A percentile compares a stretch with the other conserved stretches of the same genome.
Evolutionary conservation across 1,140 invertebrate species (phyloP).

Genomic region (Pectinophora gossypiella): DNA sequence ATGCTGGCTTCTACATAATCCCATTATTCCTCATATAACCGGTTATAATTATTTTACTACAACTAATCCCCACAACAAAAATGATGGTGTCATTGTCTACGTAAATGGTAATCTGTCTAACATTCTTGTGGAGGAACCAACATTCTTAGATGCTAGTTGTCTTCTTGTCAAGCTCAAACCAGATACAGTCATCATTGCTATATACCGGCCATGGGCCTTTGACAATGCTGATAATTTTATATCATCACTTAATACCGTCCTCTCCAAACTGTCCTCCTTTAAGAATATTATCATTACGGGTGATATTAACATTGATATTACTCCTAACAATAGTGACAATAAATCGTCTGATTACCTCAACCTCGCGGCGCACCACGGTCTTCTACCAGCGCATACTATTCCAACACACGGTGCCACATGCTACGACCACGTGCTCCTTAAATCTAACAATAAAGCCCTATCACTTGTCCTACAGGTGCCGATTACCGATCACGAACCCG

Average conservation of each 20-base stretch:
- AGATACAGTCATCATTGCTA: slow-evolving; percentile 6
- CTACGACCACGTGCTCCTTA: slow-evolving; percentile 3
- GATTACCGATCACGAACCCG: slow-evolving; percentile 4
- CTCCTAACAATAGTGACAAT: neutral
- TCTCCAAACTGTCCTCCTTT: neutral
- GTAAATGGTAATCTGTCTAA: slow-evolving; percentile 2
- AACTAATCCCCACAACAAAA: slow-evolving; percentile 8
- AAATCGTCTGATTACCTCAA: slow-evolving; percentile 9
- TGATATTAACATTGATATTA: slow-evolving; percentile 11
- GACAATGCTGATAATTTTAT: slow-evolving; percentile 4
- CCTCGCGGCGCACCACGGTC: slow-evolving; percentile 5
- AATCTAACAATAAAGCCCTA: neutral
- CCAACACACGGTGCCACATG: neutral
- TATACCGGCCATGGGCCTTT: slow-evolving; percentile 8
- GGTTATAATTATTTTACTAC: neutral
- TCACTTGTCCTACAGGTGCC: neutral
- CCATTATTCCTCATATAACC: slow-evolving; percentile 3
- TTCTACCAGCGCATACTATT: slow-evolving; percentile 7
- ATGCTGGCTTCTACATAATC: slow-evolving; percentile 7
- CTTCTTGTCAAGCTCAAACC: neutral
- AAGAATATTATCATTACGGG: slow-evolving; percentile 8
- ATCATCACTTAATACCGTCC: neutral
- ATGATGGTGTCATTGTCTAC: slow-evolving; percentile 13
- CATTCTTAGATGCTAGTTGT: neutral
- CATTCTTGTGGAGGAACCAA: neutral